Conservation (phyloP, 2,797 vertebrate species). For the Diglossa cyanea region DNA sequence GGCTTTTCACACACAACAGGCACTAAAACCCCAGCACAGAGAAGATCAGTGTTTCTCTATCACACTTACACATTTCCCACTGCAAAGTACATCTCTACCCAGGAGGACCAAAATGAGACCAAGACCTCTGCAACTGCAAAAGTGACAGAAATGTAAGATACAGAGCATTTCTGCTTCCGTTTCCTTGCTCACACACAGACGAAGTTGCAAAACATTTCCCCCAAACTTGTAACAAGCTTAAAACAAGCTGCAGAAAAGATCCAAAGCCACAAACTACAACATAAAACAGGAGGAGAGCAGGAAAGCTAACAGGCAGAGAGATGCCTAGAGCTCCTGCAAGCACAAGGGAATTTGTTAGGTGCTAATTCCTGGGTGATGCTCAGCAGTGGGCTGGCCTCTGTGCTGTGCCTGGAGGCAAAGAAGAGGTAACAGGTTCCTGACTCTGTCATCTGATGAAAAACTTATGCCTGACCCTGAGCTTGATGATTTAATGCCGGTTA, state of each 20-base stretch:
- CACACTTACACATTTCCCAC: neutral
- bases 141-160: neutral
- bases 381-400: neutral
- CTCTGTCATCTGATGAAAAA: neutral
- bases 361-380: neutral
- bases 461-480: neutral
- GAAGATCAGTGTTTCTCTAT: neutral
- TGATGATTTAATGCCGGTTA: neutral
- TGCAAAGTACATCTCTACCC: neutral
- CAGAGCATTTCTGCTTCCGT: neutral
- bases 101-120: neutral
- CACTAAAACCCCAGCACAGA: neutral
- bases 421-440: neutral
- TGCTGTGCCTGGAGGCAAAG: neutral
- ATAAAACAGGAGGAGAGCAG: slow-evolving; percentile 15
- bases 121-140: neutral
- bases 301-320: neutral
- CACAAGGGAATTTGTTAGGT: neutral
- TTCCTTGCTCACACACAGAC: neutral
- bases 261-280: slow-evolving; percentile 24
- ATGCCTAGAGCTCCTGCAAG: neutral
- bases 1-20: neutral
- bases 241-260: slow-evolving; percentile 33
- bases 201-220: neutral
- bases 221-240: neutral